Evolutionary conservation across 2,113 vertebrate genomes (phyloP).

Genomic region (Monopterus albus): DNA sequence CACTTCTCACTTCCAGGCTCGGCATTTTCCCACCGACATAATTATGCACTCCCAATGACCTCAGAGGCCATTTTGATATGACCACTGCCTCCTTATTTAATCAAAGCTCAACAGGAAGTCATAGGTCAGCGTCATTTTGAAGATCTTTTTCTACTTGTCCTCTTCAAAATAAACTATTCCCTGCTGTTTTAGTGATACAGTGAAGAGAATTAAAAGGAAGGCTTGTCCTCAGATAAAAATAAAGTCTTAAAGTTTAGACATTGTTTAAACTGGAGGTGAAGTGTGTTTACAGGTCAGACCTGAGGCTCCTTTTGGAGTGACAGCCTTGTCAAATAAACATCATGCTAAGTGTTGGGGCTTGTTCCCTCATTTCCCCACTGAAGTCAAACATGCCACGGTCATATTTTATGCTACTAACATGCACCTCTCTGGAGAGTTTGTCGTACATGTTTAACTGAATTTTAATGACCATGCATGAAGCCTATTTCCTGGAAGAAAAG

Average conservation of each 20-base stretch:
- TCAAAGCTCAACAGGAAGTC: conserved; percentile 32
- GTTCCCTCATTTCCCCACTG: conserved; percentile 42
- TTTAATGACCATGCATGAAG: conserved; percentile 58
- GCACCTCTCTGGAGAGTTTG: conserved; percentile 29
- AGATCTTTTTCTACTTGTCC: conserved; percentile 29
- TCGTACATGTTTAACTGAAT: conserved; percentile 36
- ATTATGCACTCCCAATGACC: conserved; percentile 26
- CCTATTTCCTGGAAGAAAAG: conserved; percentile 36
- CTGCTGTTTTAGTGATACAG: conserved; percentile 22
- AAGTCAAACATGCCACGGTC: conserved; percentile 48
- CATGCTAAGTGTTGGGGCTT: conserved; percentile 53
- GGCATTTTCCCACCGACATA: conserved; percentile 69
- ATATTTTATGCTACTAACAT: conserved; percentile 37
- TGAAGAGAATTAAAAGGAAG: conserved; percentile 25
- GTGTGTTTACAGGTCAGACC: conserved; percentile 53
- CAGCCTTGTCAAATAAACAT: conserved; percentile 72
- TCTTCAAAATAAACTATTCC: conserved; percentile 61
- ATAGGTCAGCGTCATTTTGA: conserved; percentile 46
- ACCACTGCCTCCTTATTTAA: conserved; percentile 51
- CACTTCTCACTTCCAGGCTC: conserved; percentile 64
- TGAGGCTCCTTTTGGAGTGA: conserved; percentile 48
- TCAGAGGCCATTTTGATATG: conserved; percentile 29
- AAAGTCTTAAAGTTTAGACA: conserved; percentile 29
- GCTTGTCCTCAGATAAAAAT: conserved; percentile 46
- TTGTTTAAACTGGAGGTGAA: conserved; percentile 60